Evolutionary conservation across 2,888 invertebrate species (phyloP).

Genomic region (Labia minor): DNA sequence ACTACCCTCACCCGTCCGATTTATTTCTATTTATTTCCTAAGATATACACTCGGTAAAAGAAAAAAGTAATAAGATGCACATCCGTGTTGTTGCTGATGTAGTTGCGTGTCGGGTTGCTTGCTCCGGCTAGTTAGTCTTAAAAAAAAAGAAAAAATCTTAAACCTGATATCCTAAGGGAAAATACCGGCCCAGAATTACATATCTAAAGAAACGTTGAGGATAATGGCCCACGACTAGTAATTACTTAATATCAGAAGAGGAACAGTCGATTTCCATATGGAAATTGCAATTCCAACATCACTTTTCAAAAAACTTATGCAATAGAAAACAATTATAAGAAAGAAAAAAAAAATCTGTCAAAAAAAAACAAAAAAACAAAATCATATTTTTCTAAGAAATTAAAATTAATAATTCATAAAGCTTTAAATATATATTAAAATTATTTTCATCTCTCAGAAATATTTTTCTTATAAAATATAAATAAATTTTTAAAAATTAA

Average conservation of each 20-base stretch:
- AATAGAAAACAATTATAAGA: too few species aligned
- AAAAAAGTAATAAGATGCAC: background rate
- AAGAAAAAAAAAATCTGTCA: too few species aligned
- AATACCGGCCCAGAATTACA: conserved; percentile 2
- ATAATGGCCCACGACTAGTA: background rate
- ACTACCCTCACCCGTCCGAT: background rate
- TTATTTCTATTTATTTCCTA: conserved; percentile 1
- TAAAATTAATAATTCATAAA: too few species aligned
- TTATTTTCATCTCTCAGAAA: too few species aligned
- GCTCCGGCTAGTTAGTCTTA: background rate
- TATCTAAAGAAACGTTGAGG: background rate
- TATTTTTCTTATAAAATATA: too few species aligned
- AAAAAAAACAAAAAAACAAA: too few species aligned
- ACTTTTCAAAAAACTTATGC: too few species aligned
- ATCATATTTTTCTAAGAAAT: too few species aligned
- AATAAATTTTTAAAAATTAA: too few species aligned
- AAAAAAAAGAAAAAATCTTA: background rate
- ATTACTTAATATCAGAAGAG: background rate
- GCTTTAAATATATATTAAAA: too few species aligned
- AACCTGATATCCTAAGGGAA: conserved; percentile 8
- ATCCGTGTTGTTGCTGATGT: background rate
- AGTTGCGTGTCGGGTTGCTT: background rate
- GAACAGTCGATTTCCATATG: too few species aligned
- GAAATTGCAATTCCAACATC: too few species aligned
- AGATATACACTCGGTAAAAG: background rate